These are phyloP conservation scores for Crotophaga sulcirostris DNA, from an alignment of 2,113 vertebrate species.

Conservation along the genomic window DNA sequence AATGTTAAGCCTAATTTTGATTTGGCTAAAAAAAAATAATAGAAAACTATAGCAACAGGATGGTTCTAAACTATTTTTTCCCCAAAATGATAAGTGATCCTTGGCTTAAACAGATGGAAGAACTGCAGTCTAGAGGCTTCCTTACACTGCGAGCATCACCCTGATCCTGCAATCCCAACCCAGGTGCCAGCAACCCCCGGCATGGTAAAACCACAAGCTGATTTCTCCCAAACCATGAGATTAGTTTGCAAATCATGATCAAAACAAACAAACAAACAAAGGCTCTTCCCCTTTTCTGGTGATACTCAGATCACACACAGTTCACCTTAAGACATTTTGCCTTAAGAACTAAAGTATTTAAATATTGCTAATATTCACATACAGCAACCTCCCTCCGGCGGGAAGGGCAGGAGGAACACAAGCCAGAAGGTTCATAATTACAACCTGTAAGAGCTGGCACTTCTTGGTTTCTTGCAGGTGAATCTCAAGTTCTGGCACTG, in stretches of 20 bases:
- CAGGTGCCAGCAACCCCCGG: not conserved
- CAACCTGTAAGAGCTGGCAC: not conserved
- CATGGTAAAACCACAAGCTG: not conserved
- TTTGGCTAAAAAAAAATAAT: not conserved
- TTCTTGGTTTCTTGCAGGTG: not conserved
- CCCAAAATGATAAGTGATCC: not conserved
- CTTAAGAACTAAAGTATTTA: constrained; percentile 17
- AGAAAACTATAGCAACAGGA: not conserved
- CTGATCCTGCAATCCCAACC: not conserved
- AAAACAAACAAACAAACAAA: constrained; percentile 35
- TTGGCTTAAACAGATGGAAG: not conserved
- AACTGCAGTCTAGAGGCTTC: not conserved
- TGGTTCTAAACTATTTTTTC: not conserved
- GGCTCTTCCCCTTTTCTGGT: not conserved
- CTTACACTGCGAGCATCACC: not conserved
- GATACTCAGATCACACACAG: not conserved
- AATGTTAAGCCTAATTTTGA: constrained; percentile 22
- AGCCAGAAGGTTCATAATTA: not conserved
- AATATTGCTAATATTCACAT: constrained; percentile 11
- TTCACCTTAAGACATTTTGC: not conserved
- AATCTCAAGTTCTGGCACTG: not conserved
- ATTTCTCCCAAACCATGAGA: not conserved
- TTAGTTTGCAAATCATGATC: not conserved
- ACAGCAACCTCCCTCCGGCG: not conserved
- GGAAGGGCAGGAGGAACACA: not conserved